Percentiles rank a stretch among this genome's conserved stretches.
Evolutionary conservation across 2,888 invertebrate species (phyloP).

Genomic region (Lomographa bimaculata): DNA sequence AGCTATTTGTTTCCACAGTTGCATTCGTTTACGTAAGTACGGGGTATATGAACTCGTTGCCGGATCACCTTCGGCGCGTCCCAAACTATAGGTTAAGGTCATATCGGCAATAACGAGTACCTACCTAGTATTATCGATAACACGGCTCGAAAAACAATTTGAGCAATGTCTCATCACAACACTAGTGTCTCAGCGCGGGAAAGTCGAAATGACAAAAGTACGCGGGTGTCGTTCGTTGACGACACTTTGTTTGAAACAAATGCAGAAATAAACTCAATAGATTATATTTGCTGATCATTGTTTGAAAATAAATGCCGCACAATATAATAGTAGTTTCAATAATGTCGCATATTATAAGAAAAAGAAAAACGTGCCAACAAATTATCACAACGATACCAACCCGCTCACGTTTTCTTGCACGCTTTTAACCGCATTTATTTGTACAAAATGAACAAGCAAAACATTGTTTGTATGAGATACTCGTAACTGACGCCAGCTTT

Average conservation of each 20-base stretch:
- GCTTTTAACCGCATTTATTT: too few species aligned
- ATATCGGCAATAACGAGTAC: constrained; percentile 63
- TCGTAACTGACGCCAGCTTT: too few species aligned
- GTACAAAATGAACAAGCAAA: too few species aligned
- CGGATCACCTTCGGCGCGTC: constrained; percentile 73
- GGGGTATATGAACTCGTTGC: constrained; percentile 67
- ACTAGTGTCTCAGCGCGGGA: constrained; percentile 40
- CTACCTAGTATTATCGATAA: constrained; percentile 58
- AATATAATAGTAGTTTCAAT: too few species aligned
- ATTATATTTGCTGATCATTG: constrained; percentile 1
- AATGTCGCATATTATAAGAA: too few species aligned
- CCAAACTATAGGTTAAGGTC: constrained; percentile 77
- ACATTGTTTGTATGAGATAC: too few species aligned
- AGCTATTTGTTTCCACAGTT: constrained; percentile 60
- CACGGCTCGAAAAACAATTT: constrained; percentile 23
- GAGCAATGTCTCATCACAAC: too few species aligned
- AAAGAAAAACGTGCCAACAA: too few species aligned
- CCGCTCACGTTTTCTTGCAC: too few species aligned
- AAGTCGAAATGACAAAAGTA: constrained; percentile 52
- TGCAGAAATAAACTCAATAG: constrained; percentile 13
- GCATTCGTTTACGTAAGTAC: constrained; percentile 72
- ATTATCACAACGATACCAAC: too few species aligned
- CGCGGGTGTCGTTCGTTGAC: constrained; percentile 18
- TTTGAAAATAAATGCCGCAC: constrained; percentile 7
- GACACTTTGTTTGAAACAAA: constrained; percentile 17